phyloP scores from a whole-genome alignment of 1,140 invertebrate species.

The Lamellibrachia luymesi region DNA sequence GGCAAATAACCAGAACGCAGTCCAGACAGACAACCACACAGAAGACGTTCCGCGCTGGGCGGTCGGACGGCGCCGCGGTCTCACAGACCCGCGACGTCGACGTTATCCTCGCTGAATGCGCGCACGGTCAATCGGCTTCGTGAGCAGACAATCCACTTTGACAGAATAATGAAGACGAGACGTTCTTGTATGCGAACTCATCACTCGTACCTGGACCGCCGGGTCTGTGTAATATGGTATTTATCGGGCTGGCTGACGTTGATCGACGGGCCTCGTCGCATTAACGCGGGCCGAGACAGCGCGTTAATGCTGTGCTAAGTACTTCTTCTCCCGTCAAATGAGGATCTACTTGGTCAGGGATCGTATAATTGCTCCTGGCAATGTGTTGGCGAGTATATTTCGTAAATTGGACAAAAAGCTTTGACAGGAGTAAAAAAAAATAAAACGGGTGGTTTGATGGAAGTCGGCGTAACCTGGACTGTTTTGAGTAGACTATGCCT shows the following conservation, averaged over 20 bases:
- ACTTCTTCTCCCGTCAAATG: neutral
- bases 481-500: neutral
- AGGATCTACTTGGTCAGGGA: neutral
- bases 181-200: neutral
- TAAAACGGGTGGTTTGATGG: neutral
- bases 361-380: neutral
- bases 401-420: neutral
- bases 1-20: neutral
- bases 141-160: neutral
- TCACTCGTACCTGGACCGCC: too few species aligned
- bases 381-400: neutral
- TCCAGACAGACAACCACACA: neutral
- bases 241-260: neutral
- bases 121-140: neutral
- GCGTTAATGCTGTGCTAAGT: neutral
- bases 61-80: neutral
- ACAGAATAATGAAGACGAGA: neutral
- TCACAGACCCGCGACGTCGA: neutral
- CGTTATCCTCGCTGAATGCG: neutral
- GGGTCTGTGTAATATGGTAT: neutral
- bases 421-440: neutral
- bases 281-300: neutral
- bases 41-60: neutral
- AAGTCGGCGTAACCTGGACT: neutral
- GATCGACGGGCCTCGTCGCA: neutral